A percentile compares a stretch with the other conserved stretches of the same genome.
phyloP scores from a whole-genome alignment of 1,140 invertebrate genomes.

The Drosophila auraria region DNA sequence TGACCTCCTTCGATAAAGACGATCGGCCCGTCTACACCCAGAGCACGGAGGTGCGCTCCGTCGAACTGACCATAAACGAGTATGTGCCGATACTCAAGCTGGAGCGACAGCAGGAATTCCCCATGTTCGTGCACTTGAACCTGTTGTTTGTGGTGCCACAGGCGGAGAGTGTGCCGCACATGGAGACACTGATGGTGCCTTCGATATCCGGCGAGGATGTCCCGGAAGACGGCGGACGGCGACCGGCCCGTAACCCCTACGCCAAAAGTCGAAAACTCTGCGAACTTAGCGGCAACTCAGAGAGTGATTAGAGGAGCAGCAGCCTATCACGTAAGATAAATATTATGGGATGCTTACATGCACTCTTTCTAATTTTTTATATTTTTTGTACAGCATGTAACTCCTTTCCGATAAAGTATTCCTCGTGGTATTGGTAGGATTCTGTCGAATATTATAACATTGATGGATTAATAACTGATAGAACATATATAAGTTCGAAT shows the following conservation, averaged over 20 bases:
- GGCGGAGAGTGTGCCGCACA: slow-evolving; percentile 55
- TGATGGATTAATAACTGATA: no score
- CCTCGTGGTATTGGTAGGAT: no score
- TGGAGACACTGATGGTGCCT: slow-evolving; percentile 38
- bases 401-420: no score
- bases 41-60: slow-evolving; percentile 87
- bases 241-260: slow-evolving; percentile 32
- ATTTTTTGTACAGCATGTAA: no score
- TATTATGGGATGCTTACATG: no score
- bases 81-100: slow-evolving; percentile 88
- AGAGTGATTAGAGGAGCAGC: slow-evolving; percentile 11
- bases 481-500: no score
- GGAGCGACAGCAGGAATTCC: slow-evolving; percentile 88
- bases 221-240: slow-evolving; percentile 71
- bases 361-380: no score
- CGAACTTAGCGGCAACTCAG: slow-evolving; percentile 34
- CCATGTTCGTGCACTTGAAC: slow-evolving; percentile 89
- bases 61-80: slow-evolving; percentile 88
- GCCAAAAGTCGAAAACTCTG: no score
- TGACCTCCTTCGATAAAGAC: slow-evolving; percentile 89
- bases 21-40: slow-evolving; percentile 88
- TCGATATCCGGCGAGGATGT: slow-evolving; percentile 45
- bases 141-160: slow-evolving; percentile 88
- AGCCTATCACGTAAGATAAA: no score
- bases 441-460: no score